Evolutionary conservation across 2,888 invertebrate genomes (phyloP).

Genomic region (Pogonocherus hispidulus): DNA sequence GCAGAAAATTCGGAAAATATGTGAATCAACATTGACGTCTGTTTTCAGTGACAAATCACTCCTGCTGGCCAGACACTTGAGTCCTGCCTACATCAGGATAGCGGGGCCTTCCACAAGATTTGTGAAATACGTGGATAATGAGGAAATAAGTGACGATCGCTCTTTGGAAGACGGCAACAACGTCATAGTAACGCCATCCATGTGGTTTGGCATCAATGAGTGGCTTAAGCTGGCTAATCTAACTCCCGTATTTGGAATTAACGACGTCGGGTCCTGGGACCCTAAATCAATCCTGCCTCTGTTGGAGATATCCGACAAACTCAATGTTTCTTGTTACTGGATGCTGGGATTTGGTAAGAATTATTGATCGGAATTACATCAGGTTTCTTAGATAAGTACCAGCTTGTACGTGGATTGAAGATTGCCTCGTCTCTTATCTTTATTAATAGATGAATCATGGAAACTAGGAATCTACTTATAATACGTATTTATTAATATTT

Average conservation of each 20-base stretch:
- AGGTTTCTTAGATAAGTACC: neutral
- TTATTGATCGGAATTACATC: slow-evolving; percentile 4
- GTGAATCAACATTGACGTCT: no score
- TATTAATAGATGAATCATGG: no score
- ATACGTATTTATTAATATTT: no score
- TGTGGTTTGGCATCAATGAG: slow-evolving; percentile 66
- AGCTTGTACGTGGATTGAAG: neutral
- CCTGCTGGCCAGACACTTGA: slow-evolving; percentile 77
- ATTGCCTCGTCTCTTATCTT: no score
- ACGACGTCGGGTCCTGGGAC: slow-evolving; percentile 78
- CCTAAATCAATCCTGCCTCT: slow-evolving; percentile 77
- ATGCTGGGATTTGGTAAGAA: slow-evolving; percentile 80
- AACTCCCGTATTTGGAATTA: slow-evolving; percentile 79
- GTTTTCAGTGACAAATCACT: slow-evolving; percentile 72
- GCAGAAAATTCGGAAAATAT: no score
- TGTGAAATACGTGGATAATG: slow-evolving; percentile 61
- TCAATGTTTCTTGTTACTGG: slow-evolving; percentile 78
- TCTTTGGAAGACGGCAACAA: slow-evolving; percentile 46
- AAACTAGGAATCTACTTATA: no score
- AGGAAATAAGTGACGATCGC: slow-evolving; percentile 42
- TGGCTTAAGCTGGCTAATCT: slow-evolving; percentile 75
- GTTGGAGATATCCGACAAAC: slow-evolving; percentile 77
- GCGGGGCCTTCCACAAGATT: slow-evolving; percentile 77
- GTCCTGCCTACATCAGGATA: slow-evolving; percentile 81
- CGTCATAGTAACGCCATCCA: slow-evolving; percentile 61